phyloP scores from a whole-genome alignment of 2,113 vertebrate species.

The Onychostruthus taczanowskii region DNA sequence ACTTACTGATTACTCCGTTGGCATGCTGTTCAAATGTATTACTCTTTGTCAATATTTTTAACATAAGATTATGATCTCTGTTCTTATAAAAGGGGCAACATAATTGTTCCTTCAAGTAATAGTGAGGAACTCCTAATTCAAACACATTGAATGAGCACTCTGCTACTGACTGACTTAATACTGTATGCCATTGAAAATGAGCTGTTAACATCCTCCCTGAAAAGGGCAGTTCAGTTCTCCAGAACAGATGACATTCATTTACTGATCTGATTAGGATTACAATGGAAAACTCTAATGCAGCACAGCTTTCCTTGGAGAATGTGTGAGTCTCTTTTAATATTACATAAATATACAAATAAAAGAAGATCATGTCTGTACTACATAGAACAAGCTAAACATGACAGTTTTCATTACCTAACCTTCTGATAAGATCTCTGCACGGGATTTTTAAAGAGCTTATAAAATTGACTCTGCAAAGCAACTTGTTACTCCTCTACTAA shows the following conservation, averaged over 20 bases:
- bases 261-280: slow-evolving; percentile 53
- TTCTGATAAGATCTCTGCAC: neutral
- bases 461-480: neutral
- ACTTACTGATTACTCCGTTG: neutral
- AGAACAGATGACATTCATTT: neutral
- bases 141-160: neutral
- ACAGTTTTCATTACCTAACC: neutral
- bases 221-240: slow-evolving; percentile 8
- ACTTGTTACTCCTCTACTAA: neutral
- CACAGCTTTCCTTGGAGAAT: neutral
- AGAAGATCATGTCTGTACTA: neutral
- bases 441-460: neutral
- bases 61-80: neutral
- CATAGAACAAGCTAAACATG: neutral
- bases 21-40: neutral
- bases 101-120: neutral
- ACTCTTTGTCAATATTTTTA: neutral
- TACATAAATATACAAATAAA: neutral
- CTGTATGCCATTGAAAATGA: neutral
- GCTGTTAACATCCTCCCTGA: neutral
- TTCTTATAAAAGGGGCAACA: neutral
- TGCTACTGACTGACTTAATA: neutral
- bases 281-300: slow-evolving; percentile 25
- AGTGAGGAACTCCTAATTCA: neutral
- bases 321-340: neutral